Evolutionary conservation across 2,113 vertebrate species (phyloP).

Genomic region (Toxotes jaculatrix): DNA sequence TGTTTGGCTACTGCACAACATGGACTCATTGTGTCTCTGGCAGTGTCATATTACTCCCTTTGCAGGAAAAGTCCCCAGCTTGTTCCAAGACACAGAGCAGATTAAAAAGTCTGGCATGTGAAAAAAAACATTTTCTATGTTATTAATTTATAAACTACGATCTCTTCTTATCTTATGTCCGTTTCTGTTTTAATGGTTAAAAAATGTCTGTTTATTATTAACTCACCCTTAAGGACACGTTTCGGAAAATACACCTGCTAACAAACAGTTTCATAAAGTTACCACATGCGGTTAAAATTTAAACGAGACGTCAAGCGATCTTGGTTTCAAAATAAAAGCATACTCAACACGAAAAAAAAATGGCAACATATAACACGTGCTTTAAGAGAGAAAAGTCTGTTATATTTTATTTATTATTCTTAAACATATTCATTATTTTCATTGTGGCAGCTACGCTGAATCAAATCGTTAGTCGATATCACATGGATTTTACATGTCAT

Average conservation of each 20-base stretch:
- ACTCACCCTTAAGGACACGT: neutral
- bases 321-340: constrained; percentile 64
- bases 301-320: neutral
- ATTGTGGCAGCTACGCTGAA: neutral
- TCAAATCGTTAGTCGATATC: neutral
- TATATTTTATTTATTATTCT: neutral
- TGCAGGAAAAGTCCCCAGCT: constrained; percentile 38
- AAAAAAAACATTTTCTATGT: neutral
- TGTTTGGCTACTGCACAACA: constrained; percentile 55
- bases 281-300: too few relatives aligned
- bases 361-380: neutral
- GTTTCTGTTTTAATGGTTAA: neutral
- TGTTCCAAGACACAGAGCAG: constrained; percentile 31
- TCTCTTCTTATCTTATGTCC: fast-evolving
- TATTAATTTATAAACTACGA: neutral
- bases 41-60: constrained; percentile 68
- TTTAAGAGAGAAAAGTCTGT: fast-evolving
- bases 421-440: neutral
- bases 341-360: neutral
- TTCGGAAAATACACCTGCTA: constrained; percentile 61
- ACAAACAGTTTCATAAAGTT: constrained; percentile 44
- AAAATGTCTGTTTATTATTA: neutral
- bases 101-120: neutral
- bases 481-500: neutral
- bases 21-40: constrained; percentile 63